Percentiles rank a stretch among this genome's conserved stretches.
These are phyloP conservation scores for Takifugu rubripes DNA, from an alignment of 2,797 vertebrate species.

Conservation along the genomic window DNA sequence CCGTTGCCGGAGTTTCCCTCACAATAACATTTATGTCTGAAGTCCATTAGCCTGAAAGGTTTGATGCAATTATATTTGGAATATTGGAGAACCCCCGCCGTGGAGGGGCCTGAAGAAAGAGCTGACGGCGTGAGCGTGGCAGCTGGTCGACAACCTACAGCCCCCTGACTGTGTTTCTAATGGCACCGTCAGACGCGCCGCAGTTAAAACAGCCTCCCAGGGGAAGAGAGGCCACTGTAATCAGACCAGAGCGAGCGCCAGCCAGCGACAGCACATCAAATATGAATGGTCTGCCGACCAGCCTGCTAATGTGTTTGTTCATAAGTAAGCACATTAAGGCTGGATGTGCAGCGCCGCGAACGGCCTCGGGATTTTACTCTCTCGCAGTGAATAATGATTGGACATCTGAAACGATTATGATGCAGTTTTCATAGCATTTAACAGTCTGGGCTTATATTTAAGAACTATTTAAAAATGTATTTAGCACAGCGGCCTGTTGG, in stretches of 20 bases:
- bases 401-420: slow-evolving; percentile 36
- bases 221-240: slow-evolving; percentile 43
- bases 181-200: slow-evolving; percentile 56
- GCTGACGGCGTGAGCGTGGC: slow-evolving; percentile 54
- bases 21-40: slow-evolving; percentile 40
- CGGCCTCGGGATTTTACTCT: slow-evolving; percentile 58
- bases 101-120: slow-evolving; percentile 35
- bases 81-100: slow-evolving; percentile 60
- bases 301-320: slow-evolving; percentile 75
- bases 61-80: slow-evolving; percentile 55
- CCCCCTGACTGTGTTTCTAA: slow-evolving; percentile 65
- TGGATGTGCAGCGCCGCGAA: slow-evolving; percentile 29
- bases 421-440: not conserved
- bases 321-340: slow-evolving; percentile 70
- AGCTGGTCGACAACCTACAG: slow-evolving; percentile 62
- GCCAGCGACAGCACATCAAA: slow-evolving; percentile 66
- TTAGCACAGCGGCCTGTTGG: not conserved
- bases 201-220: slow-evolving; percentile 48
- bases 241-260: slow-evolving; percentile 38
- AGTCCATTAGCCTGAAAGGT: slow-evolving; percentile 69
- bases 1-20: slow-evolving; percentile 18
- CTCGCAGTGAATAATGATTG: slow-evolving; percentile 40
- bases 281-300: slow-evolving; percentile 61
- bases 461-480: not conserved
- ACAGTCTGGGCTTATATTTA: slow-evolving; percentile 1